These are phyloP conservation scores for Callyntrura guangdongensis DNA, from an alignment of 2,888 invertebrate species.

Conservation along the genomic window DNA sequence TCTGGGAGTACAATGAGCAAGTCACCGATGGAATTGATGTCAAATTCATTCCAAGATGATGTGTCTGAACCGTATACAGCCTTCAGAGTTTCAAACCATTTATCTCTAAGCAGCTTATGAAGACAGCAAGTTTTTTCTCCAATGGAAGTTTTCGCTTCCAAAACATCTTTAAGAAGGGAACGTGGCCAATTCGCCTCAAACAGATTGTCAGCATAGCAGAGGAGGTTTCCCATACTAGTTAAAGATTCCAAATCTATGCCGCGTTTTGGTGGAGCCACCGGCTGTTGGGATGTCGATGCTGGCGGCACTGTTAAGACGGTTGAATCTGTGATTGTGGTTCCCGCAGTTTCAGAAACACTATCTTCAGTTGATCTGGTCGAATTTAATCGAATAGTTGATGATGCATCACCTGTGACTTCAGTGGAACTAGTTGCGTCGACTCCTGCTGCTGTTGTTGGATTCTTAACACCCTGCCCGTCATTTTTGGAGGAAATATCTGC, in stretches of 20 bases:
- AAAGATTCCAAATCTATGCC: conserved; percentile 70
- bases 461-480: not conserved
- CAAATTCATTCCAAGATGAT: conserved; percentile 80
- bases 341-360: not conserved
- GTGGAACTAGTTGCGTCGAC: not conserved
- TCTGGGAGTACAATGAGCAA: conserved; percentile 80
- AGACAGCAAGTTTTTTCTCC: conserved; percentile 84
- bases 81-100: conserved; percentile 80
- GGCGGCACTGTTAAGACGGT: not conserved
- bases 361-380: conserved; percentile 5
- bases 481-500: too few species aligned
- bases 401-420: not conserved
- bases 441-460: not conserved
- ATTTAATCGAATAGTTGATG: not conserved
- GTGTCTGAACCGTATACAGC: conserved; percentile 82
- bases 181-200: conserved; percentile 73
- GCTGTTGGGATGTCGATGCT: not conserved
- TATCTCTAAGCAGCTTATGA: conserved; percentile 57
- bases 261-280: not conserved
- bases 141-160: conserved; percentile 78
- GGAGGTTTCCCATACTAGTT: conserved; percentile 80
- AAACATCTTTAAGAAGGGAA: conserved; percentile 76
- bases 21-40: conserved; percentile 82
- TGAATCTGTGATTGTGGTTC: not conserved
- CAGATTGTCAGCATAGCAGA: conserved; percentile 81